Conservation (phyloP, 2,888 invertebrate genomes). For the Onthophagus sagittarius region DNA sequence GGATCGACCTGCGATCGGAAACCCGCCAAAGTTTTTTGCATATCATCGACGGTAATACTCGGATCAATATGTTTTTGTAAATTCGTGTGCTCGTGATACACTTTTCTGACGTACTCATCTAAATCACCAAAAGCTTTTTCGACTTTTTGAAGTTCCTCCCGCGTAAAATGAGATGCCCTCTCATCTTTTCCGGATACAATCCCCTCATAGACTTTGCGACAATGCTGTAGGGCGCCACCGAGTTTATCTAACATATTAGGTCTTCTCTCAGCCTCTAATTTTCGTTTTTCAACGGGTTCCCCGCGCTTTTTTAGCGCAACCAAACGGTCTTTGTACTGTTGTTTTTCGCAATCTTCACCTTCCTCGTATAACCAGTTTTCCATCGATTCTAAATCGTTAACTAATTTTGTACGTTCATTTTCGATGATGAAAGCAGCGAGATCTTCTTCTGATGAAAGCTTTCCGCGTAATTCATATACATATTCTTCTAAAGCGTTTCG, state of each 20-base stretch:
- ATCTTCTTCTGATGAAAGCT: conserved; percentile 72
- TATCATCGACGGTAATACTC: conserved; percentile 72
- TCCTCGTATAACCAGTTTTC: conserved; percentile 98
- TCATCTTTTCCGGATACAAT: conserved; percentile 74
- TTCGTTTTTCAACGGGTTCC: conserved; percentile 83
- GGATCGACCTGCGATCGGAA: conserved; percentile 61
- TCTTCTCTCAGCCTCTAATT: conserved; percentile 75
- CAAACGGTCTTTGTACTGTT: conserved; percentile 64
- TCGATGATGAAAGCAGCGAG: conserved; percentile 74
- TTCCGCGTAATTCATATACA: conserved; percentile 93
- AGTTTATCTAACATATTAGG: conserved; percentile 78
- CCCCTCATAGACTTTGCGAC: conserved; percentile 38
- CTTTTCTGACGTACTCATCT: conserved; percentile 78
- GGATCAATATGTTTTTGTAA: conserved; percentile 69
- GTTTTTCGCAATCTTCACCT: conserved; percentile 88
- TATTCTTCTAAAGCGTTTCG: conserved; percentile 98
- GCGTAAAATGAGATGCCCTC: conserved; percentile 74
- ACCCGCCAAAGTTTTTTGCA: conserved; percentile 74
- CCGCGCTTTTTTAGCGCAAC: conserved; percentile 68
- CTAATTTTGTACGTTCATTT: conserved; percentile 60
- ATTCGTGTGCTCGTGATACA: conserved; percentile 62
- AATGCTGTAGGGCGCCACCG: conserved; percentile 69
- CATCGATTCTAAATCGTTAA: conserved; percentile 71
- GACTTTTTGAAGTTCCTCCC: conserved; percentile 77
- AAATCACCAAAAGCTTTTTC: conserved; percentile 66